Evolutionary conservation across 1,140 invertebrate species (phyloP).

Genomic region (Zaprionus vittiger): DNA sequence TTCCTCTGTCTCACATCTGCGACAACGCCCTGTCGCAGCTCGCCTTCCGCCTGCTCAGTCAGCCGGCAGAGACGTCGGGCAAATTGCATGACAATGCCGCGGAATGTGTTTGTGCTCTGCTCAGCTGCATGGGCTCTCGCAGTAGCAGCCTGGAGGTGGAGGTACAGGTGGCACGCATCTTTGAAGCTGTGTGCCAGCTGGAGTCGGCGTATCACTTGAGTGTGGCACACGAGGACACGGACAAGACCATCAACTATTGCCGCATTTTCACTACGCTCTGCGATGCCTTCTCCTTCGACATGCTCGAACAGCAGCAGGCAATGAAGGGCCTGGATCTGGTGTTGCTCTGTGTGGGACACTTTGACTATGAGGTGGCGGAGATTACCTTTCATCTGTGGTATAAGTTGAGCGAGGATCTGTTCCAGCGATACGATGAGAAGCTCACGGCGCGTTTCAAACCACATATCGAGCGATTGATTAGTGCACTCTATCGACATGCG

Average conservation of each 20-base stretch:
- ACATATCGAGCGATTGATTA: slow-evolving; percentile 95
- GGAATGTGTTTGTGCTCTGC: slow-evolving; percentile 95
- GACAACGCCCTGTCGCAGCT: slow-evolving; percentile 89
- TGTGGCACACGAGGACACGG: slow-evolving; percentile 96
- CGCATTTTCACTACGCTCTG: slow-evolving; percentile 97
- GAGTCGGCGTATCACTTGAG: slow-evolving; percentile 95
- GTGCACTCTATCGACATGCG: slow-evolving; percentile 93
- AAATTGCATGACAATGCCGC: slow-evolving; percentile 95
- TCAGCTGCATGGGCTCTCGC: slow-evolving; percentile 92
- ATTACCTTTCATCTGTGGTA: slow-evolving; percentile 99
- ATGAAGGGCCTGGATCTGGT: slow-evolving; percentile 95
- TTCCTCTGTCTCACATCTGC: slow-evolving; percentile 87
- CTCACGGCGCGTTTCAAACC: slow-evolving; percentile 93
- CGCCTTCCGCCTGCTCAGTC: slow-evolving; percentile 89
- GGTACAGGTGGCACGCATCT: slow-evolving; percentile 89
- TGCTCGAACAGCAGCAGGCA: slow-evolving; percentile 92
- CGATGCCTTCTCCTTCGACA: slow-evolving; percentile 94
- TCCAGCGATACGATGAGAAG: slow-evolving; percentile 92
- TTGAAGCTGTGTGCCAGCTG: slow-evolving; percentile 91
- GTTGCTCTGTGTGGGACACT: slow-evolving; percentile 96
- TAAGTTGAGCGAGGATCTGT: slow-evolving; percentile 96
- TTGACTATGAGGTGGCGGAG: slow-evolving; percentile 99
- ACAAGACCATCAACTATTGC: slow-evolving; percentile 96
- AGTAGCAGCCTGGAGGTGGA: slow-evolving; percentile 83
- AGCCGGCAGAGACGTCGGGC: slow-evolving; percentile 86